These are phyloP conservation scores for Trigoniulus corallinus DNA, from an alignment of 1,140 invertebrate species.

Conservation along the genomic window DNA sequence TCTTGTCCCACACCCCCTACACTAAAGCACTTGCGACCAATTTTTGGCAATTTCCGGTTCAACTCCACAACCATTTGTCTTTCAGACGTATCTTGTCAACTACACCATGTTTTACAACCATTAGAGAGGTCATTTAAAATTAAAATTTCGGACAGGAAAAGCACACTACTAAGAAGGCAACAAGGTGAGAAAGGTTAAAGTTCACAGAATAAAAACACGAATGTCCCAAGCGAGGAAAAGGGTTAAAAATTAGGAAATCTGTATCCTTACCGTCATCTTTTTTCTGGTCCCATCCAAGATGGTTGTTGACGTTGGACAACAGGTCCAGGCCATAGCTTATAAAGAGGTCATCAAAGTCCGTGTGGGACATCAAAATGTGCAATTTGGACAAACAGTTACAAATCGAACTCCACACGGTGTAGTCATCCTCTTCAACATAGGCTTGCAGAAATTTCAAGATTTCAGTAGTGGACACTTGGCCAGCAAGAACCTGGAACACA, in stretches of 20 bases:
- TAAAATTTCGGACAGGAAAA: too few species aligned
- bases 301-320: constrained; percentile 20
- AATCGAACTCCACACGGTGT: constrained; percentile 80
- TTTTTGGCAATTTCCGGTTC: too few species aligned
- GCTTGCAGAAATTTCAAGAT: constrained; percentile 53
- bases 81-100: too few species aligned
- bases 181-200: too few species aligned
- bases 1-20: too few species aligned
- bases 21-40: too few species aligned
- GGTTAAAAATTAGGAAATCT: background rate
- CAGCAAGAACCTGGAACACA: constrained; percentile 50
- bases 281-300: constrained; percentile 27
- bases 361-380: constrained; percentile 52
- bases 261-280: constrained; percentile 22
- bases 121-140: too few species aligned
- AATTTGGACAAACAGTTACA: constrained; percentile 59
- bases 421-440: constrained; percentile 72
- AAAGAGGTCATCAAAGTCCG: constrained; percentile 46
- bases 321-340: constrained; percentile 45
- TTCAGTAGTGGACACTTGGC: constrained; percentile 57
- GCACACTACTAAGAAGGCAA: too few species aligned
- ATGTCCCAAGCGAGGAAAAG: too few species aligned
- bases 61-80: too few species aligned
- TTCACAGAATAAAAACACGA: too few species aligned
- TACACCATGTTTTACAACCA: too few species aligned